phyloP scores from a whole-genome alignment of 2,113 vertebrate genomes.

The Rhynchomys soricoides region DNA sequence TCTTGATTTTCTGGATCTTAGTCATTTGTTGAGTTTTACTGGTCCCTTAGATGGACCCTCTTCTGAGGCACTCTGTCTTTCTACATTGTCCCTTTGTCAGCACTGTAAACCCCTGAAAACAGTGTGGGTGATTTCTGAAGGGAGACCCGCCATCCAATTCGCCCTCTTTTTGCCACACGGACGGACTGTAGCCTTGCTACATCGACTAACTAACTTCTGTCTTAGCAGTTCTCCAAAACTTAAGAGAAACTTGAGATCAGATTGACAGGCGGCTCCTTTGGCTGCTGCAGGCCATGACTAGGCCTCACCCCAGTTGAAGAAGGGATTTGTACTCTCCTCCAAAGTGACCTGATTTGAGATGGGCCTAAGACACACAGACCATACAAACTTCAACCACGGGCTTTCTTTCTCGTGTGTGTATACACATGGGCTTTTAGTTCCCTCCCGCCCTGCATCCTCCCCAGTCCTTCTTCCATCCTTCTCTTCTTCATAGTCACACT shows the following conservation, averaged over 20 bases:
- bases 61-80: not conserved
- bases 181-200: not conserved
- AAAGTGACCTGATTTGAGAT: not conserved
- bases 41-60: not conserved
- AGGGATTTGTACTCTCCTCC: not conserved
- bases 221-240: not conserved
- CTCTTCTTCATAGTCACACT: not conserved
- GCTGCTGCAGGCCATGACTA: not conserved
- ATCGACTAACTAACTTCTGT: not conserved
- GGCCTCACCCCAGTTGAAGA: not conserved
- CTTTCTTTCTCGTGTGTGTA: no score
- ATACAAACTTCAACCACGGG: not conserved
- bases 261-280: not conserved
- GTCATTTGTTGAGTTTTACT: not conserved
- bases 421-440: not conserved
- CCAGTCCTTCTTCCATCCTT: not conserved
- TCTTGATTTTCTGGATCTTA: not conserved
- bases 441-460: not conserved
- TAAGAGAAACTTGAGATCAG: not conserved
- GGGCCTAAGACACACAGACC: not conserved
- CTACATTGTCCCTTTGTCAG: not conserved
- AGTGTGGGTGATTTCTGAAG: not conserved
- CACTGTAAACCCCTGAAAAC: not conserved
- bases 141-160: not conserved
- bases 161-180: not conserved